These are phyloP conservation scores for Coregonus suidteri DNA, from an alignment of 2,797 vertebrate species.

Conservation along the genomic window DNA sequence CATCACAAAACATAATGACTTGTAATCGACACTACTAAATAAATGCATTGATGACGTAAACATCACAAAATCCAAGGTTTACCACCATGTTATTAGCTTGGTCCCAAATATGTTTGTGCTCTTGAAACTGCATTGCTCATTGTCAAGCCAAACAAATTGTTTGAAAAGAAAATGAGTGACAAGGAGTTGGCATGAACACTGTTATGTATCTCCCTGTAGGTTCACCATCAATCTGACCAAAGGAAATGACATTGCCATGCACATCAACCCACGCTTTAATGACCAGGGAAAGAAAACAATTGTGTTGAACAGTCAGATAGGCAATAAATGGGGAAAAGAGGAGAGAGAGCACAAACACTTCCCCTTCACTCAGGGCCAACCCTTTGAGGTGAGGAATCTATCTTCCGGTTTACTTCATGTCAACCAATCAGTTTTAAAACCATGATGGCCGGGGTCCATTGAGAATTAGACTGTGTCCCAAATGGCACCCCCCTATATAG, in stretches of 20 bases:
- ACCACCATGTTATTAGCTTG: neutral
- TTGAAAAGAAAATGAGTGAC: neutral
- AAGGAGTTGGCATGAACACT: neutral
- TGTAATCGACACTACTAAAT: neutral
- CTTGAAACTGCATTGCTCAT: neutral
- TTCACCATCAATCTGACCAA: slow-evolving; percentile 43
- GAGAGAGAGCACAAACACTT: slow-evolving; percentile 38
- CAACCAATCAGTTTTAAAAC: neutral
- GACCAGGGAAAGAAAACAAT: slow-evolving; percentile 41
- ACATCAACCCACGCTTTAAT: slow-evolving; percentile 55
- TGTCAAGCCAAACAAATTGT: neutral
- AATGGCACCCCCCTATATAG: too few species aligned
- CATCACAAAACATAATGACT: neutral
- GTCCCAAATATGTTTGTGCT: neutral
- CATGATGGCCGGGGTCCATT: neutral
- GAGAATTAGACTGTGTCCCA: too few species aligned
- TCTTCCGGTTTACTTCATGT: neutral
- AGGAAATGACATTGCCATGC: slow-evolving; percentile 51
- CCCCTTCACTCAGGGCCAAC: slow-evolving; percentile 49
- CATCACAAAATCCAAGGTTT: neutral
- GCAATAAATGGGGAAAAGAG: slow-evolving; percentile 45
- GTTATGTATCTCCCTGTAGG: slow-evolving; percentile 25
- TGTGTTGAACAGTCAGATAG: slow-evolving; percentile 49
- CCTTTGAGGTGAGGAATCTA: slow-evolving; percentile 56
- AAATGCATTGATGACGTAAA: neutral